Evolutionary conservation across 2,113 vertebrate genomes (phyloP).

Genomic region (Leucosticte australis): DNA sequence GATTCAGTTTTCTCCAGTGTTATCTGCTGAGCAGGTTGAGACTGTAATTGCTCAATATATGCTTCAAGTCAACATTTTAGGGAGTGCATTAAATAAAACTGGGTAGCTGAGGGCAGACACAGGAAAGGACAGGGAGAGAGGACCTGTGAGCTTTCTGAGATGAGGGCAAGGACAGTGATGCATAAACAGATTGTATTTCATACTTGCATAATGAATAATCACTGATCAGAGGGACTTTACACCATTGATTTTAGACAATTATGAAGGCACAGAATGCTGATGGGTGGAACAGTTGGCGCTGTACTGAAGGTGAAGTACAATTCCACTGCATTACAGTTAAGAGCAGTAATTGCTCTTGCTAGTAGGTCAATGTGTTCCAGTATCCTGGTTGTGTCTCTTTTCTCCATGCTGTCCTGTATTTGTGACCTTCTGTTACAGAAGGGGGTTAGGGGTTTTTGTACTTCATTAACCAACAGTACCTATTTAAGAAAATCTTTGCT

Average conservation of each 20-base stretch:
- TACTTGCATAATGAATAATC: not conserved
- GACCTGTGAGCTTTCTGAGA: not conserved
- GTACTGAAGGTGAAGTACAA: not conserved
- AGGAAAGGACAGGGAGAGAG: not conserved
- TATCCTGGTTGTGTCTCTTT: not conserved
- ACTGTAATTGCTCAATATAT: not conserved
- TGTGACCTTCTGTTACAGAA: not conserved
- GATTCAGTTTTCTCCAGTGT: not conserved
- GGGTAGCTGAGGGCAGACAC: not conserved
- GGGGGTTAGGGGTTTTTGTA: not conserved
- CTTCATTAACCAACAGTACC: not conserved
- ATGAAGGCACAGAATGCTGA: not conserved
- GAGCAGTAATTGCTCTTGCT: not conserved
- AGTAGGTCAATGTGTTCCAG: not conserved
- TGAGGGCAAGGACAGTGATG: not conserved
- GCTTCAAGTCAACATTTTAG: not conserved
- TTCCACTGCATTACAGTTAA: not conserved
- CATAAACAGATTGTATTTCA: not conserved
- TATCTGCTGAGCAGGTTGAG: not conserved
- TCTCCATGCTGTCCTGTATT: not conserved
- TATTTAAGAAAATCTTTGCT: not conserved
- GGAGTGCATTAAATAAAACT: not conserved
- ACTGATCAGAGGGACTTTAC: not conserved
- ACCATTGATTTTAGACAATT: not conserved
- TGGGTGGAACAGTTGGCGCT: rapidly evolving